Evolutionary conservation across 2,113 vertebrate genomes (phyloP).

Genomic region (Hystrix cristata): DNA sequence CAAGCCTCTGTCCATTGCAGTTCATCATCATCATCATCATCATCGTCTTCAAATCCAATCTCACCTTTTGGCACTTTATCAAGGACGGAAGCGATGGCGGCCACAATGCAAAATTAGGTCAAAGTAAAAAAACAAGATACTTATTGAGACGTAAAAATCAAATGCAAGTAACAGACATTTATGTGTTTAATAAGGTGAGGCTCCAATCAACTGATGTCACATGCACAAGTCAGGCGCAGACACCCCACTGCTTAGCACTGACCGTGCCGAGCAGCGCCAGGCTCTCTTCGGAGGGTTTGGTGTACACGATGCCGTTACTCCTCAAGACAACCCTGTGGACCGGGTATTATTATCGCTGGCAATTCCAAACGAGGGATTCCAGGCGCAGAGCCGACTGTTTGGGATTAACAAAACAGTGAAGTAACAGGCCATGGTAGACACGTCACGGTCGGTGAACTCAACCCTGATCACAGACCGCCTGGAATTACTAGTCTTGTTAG

Average conservation of each 20-base stretch:
- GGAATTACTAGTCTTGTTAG: background rate
- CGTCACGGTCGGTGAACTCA: background rate
- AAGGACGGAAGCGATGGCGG: too few relatives aligned
- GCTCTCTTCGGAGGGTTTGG: background rate
- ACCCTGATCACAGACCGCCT: background rate
- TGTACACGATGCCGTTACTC: background rate
- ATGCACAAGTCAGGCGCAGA: background rate
- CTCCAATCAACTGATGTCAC: background rate
- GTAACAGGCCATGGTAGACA: background rate
- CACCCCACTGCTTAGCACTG: rapidly evolving
- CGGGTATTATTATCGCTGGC: background rate
- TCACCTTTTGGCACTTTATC: background rate
- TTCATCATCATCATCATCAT: background rate
- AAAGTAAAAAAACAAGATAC: background rate
- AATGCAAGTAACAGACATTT: background rate
- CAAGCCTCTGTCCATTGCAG: background rate
- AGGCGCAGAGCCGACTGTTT: background rate
- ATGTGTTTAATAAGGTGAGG: background rate
- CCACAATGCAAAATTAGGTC: background rate
- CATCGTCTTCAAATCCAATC: background rate
- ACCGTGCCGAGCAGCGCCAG: background rate
- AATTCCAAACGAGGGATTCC: background rate
- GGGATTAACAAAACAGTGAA: background rate
- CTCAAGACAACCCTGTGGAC: background rate
- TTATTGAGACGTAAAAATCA: slow-evolving; percentile 27